Percentiles rank a stretch among this genome's conserved stretches.
These are phyloP conservation scores for Nasonovia ribisnigri DNA, from an alignment of 2,888 invertebrate genomes.

Conservation along the genomic window DNA sequence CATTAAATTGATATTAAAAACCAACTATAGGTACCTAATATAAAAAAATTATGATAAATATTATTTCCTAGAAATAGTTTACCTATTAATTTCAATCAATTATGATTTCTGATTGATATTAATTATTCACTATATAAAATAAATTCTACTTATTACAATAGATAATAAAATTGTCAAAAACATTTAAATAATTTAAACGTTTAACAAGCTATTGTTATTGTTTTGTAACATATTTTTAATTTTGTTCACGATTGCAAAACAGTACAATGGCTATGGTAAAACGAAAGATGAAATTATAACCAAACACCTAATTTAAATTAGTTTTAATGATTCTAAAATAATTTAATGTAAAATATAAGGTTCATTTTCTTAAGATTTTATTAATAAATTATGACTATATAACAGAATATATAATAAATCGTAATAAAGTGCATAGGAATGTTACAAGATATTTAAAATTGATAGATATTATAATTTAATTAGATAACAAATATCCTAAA, in stretches of 20 bases:
- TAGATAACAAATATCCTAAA: conserved; percentile 37
- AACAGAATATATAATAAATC: not conserved
- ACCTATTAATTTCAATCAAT: not conserved
- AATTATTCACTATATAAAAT: not conserved
- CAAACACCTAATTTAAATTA: not conserved
- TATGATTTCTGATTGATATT: not conserved
- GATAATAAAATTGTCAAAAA: not conserved
- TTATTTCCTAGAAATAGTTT: not conserved
- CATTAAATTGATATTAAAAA: not conserved
- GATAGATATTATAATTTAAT: not conserved
- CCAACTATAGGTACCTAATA: not conserved
- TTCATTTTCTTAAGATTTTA: not conserved
- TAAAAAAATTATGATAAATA: not conserved
- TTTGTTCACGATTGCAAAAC: not conserved
- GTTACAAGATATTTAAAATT: conserved; percentile 37
- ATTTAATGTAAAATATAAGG: not conserved
- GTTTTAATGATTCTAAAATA: not conserved
- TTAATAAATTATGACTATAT: not conserved
- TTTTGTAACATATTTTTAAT: not conserved
- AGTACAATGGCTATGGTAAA: not conserved
- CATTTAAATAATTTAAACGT: not conserved
- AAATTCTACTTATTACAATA: not conserved
- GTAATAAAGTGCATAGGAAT: not conserved
- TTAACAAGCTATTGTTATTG: not conserved
- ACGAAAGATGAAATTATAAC: not conserved